Base-by-base conservation (phyloP, 2,888 invertebrate genomes). In the Bhutanitis thaidina region DNA sequence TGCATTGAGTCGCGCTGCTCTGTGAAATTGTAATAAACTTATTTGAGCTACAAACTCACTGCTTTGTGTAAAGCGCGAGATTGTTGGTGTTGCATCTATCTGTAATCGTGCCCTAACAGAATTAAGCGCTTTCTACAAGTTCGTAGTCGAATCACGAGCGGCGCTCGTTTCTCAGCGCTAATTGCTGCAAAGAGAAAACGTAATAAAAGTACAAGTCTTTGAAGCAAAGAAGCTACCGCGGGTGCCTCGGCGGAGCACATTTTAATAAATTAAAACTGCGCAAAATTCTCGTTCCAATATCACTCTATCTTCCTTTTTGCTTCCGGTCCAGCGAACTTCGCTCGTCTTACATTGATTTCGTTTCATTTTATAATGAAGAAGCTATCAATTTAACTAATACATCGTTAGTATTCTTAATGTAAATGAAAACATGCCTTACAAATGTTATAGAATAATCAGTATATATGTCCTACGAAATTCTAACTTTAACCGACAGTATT, bases 201-300 rank as follows among this genome's bases (percentile, higher is more conserved):
- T 78, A 86, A 85, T 86, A 84, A 87, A 85, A 83, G 76, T 77
- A 75, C 78, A 77, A 76, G 80, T 79, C 87, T 87, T 86, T 85
- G 85, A 84, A 77, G 79, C 79, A 77, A 77, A 78, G 82, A 76
- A 71, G 75, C 73, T 71, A 77, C 76, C 72, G 66, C 66, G 73
- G 66, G 77, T 77, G 73, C 67, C 71, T 72, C 70, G 61, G 52
- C 74, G 71, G 69, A 77, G 77, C 75, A 73, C 82, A 85, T 88
- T 87, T 88, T 86, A 87, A 88, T 87, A 87, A 87, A 88, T 88
- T 86, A 87, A 85, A 88, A 86, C 82, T 82, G 83, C 69, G 77
- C 83, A 73, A 80, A 85, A 83, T 84, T 81, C 82, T 69, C 77
- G 73, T 83, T 84, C 69, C 81, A 78, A 86, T 85, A 84, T 78